Evolutionary conservation across 2,797 vertebrate species (phyloP).

Genomic region (Leptatherina wallacei): DNA sequence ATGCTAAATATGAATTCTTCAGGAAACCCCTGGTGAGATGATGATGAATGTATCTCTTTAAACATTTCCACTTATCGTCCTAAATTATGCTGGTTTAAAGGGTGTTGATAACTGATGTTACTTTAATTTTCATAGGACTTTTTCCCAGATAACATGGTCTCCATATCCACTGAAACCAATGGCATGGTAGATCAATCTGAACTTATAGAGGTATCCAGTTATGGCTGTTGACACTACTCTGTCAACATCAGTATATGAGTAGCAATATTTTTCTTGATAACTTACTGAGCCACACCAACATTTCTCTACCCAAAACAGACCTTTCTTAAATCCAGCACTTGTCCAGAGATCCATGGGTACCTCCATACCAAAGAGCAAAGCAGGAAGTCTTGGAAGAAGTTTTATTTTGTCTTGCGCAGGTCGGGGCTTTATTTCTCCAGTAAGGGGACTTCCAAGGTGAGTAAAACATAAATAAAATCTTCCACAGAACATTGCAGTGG

Average conservation of each 20-base stretch:
- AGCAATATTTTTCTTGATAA: constrained; percentile 16
- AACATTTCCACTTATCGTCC: constrained; percentile 1
- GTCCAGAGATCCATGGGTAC: constrained; percentile 95
- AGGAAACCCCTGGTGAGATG: constrained; percentile 93
- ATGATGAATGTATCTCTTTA: not conserved
- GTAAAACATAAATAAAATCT: constrained; percentile 24
- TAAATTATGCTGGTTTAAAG: not conserved
- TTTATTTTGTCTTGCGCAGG: constrained; percentile 94
- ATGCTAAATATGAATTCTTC: constrained; percentile 98
- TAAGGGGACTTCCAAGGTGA: constrained; percentile 97
- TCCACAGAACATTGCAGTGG: not conserved
- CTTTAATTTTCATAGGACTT: constrained; percentile 85
- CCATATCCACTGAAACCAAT: constrained; percentile 88
- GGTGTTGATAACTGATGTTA: constrained; percentile 31
- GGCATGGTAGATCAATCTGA: constrained; percentile 87
- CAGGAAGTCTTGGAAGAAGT: constrained; percentile 95
- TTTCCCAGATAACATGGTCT: constrained; percentile 97
- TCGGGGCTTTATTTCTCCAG: constrained; percentile 98
- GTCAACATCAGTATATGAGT: constrained; percentile 12
- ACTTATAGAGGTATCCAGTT: constrained; percentile 89
- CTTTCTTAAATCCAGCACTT: constrained; percentile 94
- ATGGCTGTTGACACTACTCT: constrained; percentile 19
- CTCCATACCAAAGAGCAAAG: constrained; percentile 94
- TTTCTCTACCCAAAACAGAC: constrained; percentile 83
- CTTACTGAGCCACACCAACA: constrained; percentile 14